Percentiles rank a stretch among this genome's conserved stretches.
These are phyloP conservation scores for Gallinago nigripennis DNA, from an alignment of 2,797 vertebrate species.

Conservation along the genomic window DNA sequence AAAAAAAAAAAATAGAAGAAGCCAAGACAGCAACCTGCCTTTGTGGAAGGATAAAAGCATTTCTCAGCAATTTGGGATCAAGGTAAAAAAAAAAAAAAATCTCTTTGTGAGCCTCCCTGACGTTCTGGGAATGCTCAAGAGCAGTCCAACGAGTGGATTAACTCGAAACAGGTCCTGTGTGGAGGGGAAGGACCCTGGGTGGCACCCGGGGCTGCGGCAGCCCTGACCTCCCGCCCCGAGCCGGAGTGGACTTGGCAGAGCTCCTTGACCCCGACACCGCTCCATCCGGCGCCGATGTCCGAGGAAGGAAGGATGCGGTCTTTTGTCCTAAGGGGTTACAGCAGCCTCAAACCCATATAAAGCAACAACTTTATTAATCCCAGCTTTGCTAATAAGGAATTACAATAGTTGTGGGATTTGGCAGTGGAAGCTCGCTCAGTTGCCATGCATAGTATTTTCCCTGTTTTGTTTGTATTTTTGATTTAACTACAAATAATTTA, in stretches of 20 bases:
- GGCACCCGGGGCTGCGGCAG: slow-evolving; percentile 43
- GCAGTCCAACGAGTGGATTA: neutral
- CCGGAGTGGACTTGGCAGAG: slow-evolving; percentile 69
- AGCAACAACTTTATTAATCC: slow-evolving; percentile 85
- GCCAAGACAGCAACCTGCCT: neutral
- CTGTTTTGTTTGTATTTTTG: slow-evolving; percentile 41
- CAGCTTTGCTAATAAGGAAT: slow-evolving; percentile 82
- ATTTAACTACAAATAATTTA: slow-evolving; percentile 71
- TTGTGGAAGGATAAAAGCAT: neutral
- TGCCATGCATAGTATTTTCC: slow-evolving; percentile 9
- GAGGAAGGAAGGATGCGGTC: slow-evolving; percentile 89
- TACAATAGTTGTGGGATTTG: slow-evolving; percentile 76
- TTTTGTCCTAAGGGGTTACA: slow-evolving; percentile 81
- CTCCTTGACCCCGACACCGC: slow-evolving; percentile 77
- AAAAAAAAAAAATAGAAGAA: neutral
- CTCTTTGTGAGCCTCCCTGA: neutral
- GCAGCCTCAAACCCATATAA: slow-evolving; percentile 51
- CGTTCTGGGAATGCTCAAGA: neutral
- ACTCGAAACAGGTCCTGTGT: neutral
- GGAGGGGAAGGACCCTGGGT: neutral
- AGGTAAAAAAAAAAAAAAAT: neutral
- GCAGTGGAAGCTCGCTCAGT: slow-evolving; percentile 33
- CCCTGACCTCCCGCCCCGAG: slow-evolving; percentile 71
- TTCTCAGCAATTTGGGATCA: neutral
- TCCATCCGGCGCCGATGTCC: slow-evolving; percentile 79